A percentile compares a stretch with the other conserved stretches of the same genome.
Evolutionary conservation across 2,113 vertebrate genomes (phyloP).

Genomic region (Gasterosteus nipponicus): DNA sequence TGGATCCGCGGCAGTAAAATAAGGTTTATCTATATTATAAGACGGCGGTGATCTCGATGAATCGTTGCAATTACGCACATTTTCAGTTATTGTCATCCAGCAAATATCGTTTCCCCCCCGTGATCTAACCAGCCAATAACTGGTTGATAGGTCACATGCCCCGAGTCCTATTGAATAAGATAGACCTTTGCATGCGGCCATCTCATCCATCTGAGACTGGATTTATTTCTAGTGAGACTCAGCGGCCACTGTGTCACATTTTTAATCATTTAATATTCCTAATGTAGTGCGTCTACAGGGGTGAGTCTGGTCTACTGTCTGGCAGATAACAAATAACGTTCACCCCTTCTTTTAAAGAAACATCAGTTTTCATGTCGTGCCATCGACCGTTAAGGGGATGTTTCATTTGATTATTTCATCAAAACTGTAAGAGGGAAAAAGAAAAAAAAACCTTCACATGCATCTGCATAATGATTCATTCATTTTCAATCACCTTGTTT

Average conservation of each 20-base stretch:
- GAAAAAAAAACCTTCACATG: not conserved
- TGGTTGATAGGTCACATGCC: slow-evolving; percentile 41
- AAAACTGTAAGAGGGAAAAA: not conserved
- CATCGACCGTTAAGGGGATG: slow-evolving; percentile 18
- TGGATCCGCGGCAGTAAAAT: not conserved
- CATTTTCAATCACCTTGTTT: slow-evolving; percentile 63
- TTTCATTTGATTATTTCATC: not conserved
- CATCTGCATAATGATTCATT: slow-evolving; percentile 41
- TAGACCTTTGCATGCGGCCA: slow-evolving; percentile 59
- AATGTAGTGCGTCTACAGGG: not conserved
- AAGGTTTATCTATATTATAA: slow-evolving; percentile 8
- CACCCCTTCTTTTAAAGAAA: not conserved
- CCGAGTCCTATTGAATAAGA: slow-evolving; percentile 51
- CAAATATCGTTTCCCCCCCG: not conserved
- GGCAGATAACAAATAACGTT: not conserved
- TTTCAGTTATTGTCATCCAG: slow-evolving; percentile 14
- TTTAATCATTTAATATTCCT: not conserved
- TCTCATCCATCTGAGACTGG: slow-evolving; percentile 54
- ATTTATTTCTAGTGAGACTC: slow-evolving; percentile 63
- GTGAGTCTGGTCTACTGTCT: not conserved
- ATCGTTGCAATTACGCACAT: slow-evolving; percentile 21
- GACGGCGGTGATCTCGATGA: slow-evolving; percentile 6
- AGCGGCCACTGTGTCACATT: slow-evolving; percentile 55
- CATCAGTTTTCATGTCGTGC: not conserved
- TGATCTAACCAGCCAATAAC: not conserved